Evolutionary conservation across 1,140 invertebrate genomes (phyloP), one percentile per base, ranked within the genome.

Genomic region (Agraylea sexmaculata): DNA sequence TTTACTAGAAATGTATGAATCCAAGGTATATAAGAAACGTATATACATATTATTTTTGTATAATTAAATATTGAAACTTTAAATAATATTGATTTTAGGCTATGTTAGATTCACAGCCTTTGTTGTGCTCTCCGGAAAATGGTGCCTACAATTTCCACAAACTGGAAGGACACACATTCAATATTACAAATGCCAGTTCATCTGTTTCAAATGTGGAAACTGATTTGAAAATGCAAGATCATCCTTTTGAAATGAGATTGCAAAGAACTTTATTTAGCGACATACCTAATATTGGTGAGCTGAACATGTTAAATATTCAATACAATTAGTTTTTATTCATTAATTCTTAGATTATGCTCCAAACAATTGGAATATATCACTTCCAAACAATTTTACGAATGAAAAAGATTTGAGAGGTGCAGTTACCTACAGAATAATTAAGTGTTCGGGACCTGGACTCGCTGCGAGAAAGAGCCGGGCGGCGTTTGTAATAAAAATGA

Each of bases 1-100:
- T 5, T 13, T 43, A 6, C 16, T 43, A 17, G 19, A 38, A n/a
- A 37, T 43, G 6, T 43, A 25, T 18, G 35, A 43, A 37, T 37
- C 42, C 3, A 15, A 19, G 30, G 36, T 43, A 17, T 10, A 19
- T 31, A 8, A 31, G n/a, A 7, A 11, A 7, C 5, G 7, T 31
- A 31, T 6, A 7, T 12, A 8, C 5, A 31, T 31, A 8, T 15
- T 5, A 12, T 8, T 31, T 12, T 31, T 31, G 30, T 15, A 6
- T 31, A 7, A 31, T 7, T 7, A 31, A 31, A 7, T 31, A 7
- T 12, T 31, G 16, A 31, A 31, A 8, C 13, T 8, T 15, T 11
- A 12, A 16, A 7, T 8, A 13, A 13, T 7, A 7, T 8, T 31
- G n/a, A n/a, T 8, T 31, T 8, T 15, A 8, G 7, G 16, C 7